Evolutionary conservation across 2,113 vertebrate species (phyloP), one percentile per base, ranked within the genome.

Genomic region (Cottus gobio): DNA sequence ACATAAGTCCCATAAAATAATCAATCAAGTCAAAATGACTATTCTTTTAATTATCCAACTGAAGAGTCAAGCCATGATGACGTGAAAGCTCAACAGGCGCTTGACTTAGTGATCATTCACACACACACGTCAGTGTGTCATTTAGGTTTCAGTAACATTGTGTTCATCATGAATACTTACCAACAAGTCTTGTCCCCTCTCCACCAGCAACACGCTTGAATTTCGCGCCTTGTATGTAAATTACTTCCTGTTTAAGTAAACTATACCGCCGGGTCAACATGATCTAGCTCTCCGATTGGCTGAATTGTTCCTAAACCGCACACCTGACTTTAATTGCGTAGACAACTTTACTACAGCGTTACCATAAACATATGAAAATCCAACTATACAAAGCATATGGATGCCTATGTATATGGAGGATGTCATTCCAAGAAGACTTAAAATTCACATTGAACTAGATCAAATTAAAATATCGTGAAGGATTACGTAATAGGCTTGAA

Each of bases 211-310:
- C 87, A 86, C 84, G 87, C 64, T 91, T 71, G 12, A 87, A 84
- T 75, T 61, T 80, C 67, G 79, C 89, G 82, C 87, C 36, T 24
- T 28, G 24, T 50, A 75, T 26, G 83, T 8, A 77, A 85, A 84
- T 65, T 0, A 90, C 85, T 91, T 93, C 91, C 90, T 86, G 90
- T 48, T 92, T 90, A 90, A 92, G 79, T 87, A 37, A 89, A 79
- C 79, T 26, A 77, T 16, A 37, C 31, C 67, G 11, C 75, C 36
- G 5, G 62, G 34, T 77, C 30, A 44, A 68, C 24, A n/a, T 61
- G 42, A 57, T 4, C 39, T 0, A 11, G n/a, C 62, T 16, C 26
- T 77, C 70, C 77, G 83, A 90, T 91, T 90, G 90, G 91, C 10
- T 82, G 60, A 76, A 8, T 0, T 2, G 15, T 16, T 39, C 20